Percentiles rank a stretch among this genome's conserved stretches.
Conservation (phyloP, 2,888 invertebrate species). For the Pilophorus perplexus region DNA sequence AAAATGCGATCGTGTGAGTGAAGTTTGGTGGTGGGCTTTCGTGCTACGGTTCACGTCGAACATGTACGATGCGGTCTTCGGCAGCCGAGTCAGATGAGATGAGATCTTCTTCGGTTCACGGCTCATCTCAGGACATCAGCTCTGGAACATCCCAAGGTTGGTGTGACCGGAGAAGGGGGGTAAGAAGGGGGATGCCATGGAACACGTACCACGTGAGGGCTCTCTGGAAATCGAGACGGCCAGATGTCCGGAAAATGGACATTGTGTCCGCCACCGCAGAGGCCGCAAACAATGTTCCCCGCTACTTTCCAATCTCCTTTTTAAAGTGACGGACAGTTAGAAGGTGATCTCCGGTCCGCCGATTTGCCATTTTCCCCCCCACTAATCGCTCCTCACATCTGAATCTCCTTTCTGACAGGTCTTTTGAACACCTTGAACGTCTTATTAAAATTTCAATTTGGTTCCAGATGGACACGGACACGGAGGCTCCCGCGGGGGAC, state of each 20-base stretch:
- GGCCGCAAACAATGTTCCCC: not conserved
- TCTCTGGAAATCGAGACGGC: no score
- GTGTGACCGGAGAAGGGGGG: not conserved
- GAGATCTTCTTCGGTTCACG: conserved; percentile 13
- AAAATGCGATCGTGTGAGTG: no score
- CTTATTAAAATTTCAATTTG: not conserved
- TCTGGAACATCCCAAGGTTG: not conserved
- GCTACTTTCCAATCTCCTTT: no score
- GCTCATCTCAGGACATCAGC: conserved; percentile 1
- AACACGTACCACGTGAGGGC: no score
- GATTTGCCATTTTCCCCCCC: not conserved
- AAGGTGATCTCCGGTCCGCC: no score
- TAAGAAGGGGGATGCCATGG: no score
- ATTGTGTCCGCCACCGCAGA: not conserved
- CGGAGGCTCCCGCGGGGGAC: conserved; percentile 57
- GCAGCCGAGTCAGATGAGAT: not conserved
- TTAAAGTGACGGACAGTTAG: no score
- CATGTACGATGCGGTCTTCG: not conserved
- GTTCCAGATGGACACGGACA: conserved; percentile 22
- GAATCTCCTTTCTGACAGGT: no score
- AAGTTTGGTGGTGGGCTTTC: no score
- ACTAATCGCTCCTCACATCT: no score
- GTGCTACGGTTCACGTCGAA: no score
- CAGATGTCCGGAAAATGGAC: no score
- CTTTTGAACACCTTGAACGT: not conserved